A percentile compares a stretch with the other conserved stretches of the same genome.
These are phyloP conservation scores for Vespertilio murinus DNA, from an alignment of 2,797 vertebrate genomes.

Conservation along the genomic window DNA sequence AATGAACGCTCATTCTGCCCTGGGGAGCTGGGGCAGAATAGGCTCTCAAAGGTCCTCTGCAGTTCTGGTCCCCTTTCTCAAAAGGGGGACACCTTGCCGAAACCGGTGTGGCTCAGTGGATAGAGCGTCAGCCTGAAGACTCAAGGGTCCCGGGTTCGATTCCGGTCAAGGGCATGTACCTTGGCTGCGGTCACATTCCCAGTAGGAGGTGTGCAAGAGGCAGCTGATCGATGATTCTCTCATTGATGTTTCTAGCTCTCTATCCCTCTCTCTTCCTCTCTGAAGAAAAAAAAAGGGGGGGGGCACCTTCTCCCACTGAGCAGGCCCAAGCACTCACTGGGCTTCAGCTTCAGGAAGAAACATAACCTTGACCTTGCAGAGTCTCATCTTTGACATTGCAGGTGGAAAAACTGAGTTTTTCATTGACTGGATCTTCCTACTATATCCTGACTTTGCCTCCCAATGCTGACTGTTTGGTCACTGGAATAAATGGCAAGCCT, in stretches of 20 bases:
- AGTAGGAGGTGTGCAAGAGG: no score
- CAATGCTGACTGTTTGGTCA: neutral
- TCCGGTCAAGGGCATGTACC: no score
- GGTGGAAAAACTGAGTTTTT: neutral
- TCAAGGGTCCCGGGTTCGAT: no score
- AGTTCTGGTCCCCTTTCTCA: neutral
- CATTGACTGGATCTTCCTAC: neutral
- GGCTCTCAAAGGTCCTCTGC: neutral
- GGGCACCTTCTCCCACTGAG: neutral
- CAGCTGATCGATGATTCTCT: no score
- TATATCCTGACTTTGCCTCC: neutral
- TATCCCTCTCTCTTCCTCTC: no score
- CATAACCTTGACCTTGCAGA: neutral
- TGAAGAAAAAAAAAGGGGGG: no score
- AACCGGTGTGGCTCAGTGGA: no score
- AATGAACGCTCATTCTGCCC: neutral
- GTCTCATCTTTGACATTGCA: neutral
- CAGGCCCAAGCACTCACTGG: neutral
- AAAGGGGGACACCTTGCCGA: no score
- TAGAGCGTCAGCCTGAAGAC: no score
- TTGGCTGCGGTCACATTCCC: no score
- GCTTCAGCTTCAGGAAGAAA: neutral
- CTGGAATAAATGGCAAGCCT: neutral
- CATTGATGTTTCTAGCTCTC: no score
- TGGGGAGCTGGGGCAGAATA: neutral